Evolutionary conservation across 2,888 invertebrate species (phyloP).

Genomic region (Drosophila helvetica): DNA sequence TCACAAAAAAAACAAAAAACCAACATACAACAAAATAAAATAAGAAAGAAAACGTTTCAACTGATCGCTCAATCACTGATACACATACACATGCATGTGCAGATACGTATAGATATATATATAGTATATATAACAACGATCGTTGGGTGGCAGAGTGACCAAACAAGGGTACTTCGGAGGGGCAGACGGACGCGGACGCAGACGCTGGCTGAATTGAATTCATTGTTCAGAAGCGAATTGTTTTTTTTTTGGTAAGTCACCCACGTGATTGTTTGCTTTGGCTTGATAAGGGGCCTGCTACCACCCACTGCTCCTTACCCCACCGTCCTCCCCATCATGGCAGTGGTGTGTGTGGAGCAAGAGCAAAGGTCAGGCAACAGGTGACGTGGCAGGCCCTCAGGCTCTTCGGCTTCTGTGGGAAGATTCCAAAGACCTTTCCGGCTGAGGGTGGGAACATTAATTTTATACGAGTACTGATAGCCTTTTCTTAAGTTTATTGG

Average conservation of each 20-base stretch:
- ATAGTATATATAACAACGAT: slow-evolving; percentile 24
- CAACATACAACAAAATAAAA: slow-evolving; percentile 8
- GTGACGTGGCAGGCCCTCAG: slow-evolving; percentile 23
- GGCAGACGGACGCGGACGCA: neutral
- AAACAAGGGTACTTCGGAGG: neutral
- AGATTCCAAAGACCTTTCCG: slow-evolving; percentile 7
- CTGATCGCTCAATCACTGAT: slow-evolving; percentile 78
- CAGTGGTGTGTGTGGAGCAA: neutral
- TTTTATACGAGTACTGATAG: neutral
- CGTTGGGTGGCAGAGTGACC: slow-evolving; percentile 35
- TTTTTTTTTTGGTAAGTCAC: slow-evolving; percentile 30
- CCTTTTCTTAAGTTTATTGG: slow-evolving; percentile 29
- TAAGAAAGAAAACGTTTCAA: slow-evolving; percentile 62
- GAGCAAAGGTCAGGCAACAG: slow-evolving; percentile 25
- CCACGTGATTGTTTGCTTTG: slow-evolving; percentile 59
- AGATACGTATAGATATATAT: slow-evolving; percentile 10
- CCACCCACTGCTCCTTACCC: neutral
- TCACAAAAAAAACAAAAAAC: slow-evolving; percentile 31
- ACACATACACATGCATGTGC: slow-evolving; percentile 39
- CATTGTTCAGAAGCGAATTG: slow-evolving; percentile 32
- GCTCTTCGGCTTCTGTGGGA: slow-evolving; percentile 32
- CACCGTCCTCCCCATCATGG: neutral
- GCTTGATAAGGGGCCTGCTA: slow-evolving; percentile 48
- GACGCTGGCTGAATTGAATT: slow-evolving; percentile 47
- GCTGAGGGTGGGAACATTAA: slow-evolving; percentile 17